phyloP scores from a whole-genome alignment of 2,888 invertebrate genomes.

The Villa cingulata region DNA sequence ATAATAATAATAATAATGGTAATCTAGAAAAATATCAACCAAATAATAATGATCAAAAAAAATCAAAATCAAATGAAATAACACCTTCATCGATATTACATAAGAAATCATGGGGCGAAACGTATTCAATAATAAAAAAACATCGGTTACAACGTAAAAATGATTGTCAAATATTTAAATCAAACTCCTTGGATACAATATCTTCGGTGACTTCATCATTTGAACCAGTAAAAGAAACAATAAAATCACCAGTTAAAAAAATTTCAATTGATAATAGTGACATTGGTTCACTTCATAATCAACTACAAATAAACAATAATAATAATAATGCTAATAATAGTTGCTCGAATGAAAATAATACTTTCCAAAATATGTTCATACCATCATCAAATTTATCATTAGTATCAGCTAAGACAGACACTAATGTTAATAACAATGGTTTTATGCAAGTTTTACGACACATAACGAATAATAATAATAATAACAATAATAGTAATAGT shows the following conservation, averaged over 20 bases:
- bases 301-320: background rate
- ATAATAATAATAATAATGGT: background rate
- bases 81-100: too few species aligned
- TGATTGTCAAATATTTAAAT: constrained; percentile 25
- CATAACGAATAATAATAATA: too few species aligned
- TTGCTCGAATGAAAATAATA: background rate
- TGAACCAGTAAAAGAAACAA: constrained; percentile 8
- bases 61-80: background rate
- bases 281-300: constrained; percentile 1
- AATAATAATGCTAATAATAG: background rate
- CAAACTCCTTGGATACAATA: constrained; percentile 33
- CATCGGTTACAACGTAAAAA: constrained; percentile 7
- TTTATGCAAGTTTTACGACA: too few species aligned
- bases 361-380: constrained; percentile 2
- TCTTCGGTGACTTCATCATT: too few species aligned
- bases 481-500: background rate
- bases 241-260: constrained; percentile 23
- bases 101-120: constrained; percentile 21
- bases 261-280: constrained; percentile 26
- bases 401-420: background rate
- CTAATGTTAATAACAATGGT: background rate
- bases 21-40: too few species aligned
- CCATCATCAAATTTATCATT: background rate
- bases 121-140: constrained; percentile 31
- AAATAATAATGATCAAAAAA: background rate